Base-by-base conservation (phyloP, 1,140 invertebrate species). In the Drosophila baimaii region DNA sequence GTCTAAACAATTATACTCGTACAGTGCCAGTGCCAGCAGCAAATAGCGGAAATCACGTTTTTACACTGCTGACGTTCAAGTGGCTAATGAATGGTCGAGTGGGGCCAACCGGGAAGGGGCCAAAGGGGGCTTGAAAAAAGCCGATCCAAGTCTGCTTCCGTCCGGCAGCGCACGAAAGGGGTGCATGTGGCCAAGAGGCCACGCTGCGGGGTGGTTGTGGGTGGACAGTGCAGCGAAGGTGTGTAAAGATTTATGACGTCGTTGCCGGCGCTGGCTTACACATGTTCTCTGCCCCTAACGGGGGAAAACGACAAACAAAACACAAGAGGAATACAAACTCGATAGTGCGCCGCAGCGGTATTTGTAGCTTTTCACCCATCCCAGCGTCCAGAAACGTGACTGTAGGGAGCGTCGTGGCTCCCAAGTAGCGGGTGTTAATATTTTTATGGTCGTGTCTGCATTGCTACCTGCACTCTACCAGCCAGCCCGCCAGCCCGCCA, bases 21-120 rank as follows among this genome's bases (percentile, higher is more conserved):
- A 46, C 21, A 31, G 63, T 71, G 44, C 8, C 8, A 23, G 15
- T 25, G 51, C 7, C 13, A 54, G 31, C 31, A 57, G 27, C 58
- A 69, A 79, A 79, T 73, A 88, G 79, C 82, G 82, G 83, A 88
- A 86, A 88, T 86, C 82, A 86, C 82, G 82, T 86, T 88, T 86
- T 88, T 79, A 82, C 71, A 58, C 73, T 75, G 61, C 73, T 73
- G 79, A 81, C 61, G 68, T 78, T 66, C 69, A 75, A 85, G 46
- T 71, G 75, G 83, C 75, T 66, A 77, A 52, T 57, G 41, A 54
- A 61, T 52, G 29, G 29, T 17, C 41, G 21, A 41, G 29, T 55
- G n/a, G 25, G 19, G 17, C 46, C 25, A 54, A 25, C 13, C 13
- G 56, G 21, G 15, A 23, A 8, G 27, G 10, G 2, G 29, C n/a